Evolutionary conservation across 2,797 vertebrate genomes (phyloP).

Genomic region (Diplodus sargus): DNA sequence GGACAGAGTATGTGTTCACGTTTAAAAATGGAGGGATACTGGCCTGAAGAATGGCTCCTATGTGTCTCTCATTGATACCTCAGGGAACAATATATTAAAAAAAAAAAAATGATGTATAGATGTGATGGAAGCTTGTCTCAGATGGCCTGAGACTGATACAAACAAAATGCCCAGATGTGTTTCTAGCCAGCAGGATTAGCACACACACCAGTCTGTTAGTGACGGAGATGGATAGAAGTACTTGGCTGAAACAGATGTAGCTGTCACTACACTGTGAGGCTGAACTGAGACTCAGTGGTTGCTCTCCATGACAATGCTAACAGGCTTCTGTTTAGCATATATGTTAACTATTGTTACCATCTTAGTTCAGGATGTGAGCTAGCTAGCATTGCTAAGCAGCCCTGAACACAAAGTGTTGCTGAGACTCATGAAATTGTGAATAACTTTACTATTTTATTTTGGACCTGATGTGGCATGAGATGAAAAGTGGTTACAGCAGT

Average conservation of each 20-base stretch:
- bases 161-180: slow-evolving; percentile 3
- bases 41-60: slow-evolving; percentile 21
- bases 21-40: slow-evolving; percentile 24
- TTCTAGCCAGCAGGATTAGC: neutral
- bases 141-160: slow-evolving; percentile 10
- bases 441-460: neutral
- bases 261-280: neutral
- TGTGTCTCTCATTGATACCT: neutral
- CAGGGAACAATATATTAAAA: neutral
- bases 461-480: neutral
- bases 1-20: slow-evolving; percentile 2
- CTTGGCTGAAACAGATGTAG: slow-evolving; percentile 26
- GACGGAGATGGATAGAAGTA: slow-evolving; percentile 8
- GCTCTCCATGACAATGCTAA: neutral
- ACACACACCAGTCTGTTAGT: neutral
- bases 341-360: neutral
- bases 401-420: neutral
- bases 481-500: neutral
- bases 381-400: neutral
- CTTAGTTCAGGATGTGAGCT: no score
- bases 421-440: neutral
- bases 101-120: neutral
- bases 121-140: neutral
- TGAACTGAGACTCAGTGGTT: neutral
- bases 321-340: neutral